phyloP scores from a whole-genome alignment of 30 jellyfish, hydroid and myxozoan species.

The Chrysaora quinquecirrha region DNA sequence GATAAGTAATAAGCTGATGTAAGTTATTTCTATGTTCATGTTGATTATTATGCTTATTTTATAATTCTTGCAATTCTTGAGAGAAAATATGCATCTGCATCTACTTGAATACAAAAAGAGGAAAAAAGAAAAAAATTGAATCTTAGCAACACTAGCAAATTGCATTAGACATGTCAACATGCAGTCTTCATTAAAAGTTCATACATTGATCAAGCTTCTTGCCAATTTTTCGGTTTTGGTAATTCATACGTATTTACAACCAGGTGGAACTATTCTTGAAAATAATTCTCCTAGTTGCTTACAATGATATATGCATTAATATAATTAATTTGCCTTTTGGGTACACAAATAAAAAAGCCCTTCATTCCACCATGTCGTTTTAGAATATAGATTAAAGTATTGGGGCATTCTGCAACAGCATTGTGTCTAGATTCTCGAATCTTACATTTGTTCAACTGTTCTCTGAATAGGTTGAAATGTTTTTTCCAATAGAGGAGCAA shows the following conservation, averaged over 20 bases:
- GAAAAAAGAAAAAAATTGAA: no score
- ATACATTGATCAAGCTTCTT: background rate
- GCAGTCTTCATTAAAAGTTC: background rate
- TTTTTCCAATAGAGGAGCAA: background rate
- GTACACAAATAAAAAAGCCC: background rate
- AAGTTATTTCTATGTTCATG: no score
- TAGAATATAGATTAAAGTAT: background rate
- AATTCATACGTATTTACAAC: background rate
- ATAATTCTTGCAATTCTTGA: no score
- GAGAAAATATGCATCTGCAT: no score
- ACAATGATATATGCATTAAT: background rate
- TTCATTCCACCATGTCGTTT: background rate
- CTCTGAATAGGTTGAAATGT: background rate
- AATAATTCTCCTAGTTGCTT: background rate
- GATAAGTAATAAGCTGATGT: no score
- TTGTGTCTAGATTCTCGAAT: background rate
- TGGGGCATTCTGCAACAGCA: background rate
- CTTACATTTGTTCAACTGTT: constrained; percentile 4
- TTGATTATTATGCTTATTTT: no score
- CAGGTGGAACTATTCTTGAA: background rate
- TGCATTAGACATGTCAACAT: no score
- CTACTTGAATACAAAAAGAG: no score
- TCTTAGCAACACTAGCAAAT: no score
- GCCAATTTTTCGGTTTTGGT: background rate
- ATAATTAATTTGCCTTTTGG: background rate